Evolutionary conservation across 2,113 vertebrate species (phyloP), one percentile per base, ranked within the genome.

Genomic region (Etheostoma spectabile): DNA sequence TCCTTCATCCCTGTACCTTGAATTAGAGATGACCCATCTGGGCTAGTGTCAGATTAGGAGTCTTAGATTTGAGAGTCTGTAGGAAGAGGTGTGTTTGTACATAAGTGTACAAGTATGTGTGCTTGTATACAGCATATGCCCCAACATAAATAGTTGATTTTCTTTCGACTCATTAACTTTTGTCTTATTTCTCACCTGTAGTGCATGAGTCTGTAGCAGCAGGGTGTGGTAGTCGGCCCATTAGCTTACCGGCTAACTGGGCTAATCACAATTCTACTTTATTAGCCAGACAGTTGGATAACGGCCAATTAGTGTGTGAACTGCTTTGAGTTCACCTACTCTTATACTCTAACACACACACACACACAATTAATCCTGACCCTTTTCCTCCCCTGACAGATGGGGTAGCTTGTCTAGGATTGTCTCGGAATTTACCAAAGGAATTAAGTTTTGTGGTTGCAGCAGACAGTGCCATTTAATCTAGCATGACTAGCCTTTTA

Each of bases 311-410:
- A 45, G 81, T 77, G 78, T 87, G 80, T 74, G 71, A 85, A 86
- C 11, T 10, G 80, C 82, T 84, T 81, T 82, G 38, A 57, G 67
- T 84, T 88, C 77, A 82, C 62, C 73, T 74, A 63, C 57, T 84
- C 57, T 80, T 77, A n/a, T 27, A 38, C 55, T 61, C 52, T 60
- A 70, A 45, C 52, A 33, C 60, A 86, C 48, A 69, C 62, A 88
- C 42, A 24, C 63, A 30, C 67, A 86, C 51, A 73, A 88, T 78
- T 90, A 92, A 94, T 93, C 88, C 88, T 79, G 75, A 89, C 82
- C 86, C 85, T 63, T 87, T 82, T 88, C 86, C 83, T 86, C 61
- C 77, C 82, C 52, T 86, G 88, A 86, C 93, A 93, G 94, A 94
- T 95, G 92, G 93, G 51, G 48, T 79, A 74, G 85, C 56, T 85